Evolutionary conservation across 2,113 vertebrate species (phyloP).

Genomic region (Lepisosteus osseus): DNA sequence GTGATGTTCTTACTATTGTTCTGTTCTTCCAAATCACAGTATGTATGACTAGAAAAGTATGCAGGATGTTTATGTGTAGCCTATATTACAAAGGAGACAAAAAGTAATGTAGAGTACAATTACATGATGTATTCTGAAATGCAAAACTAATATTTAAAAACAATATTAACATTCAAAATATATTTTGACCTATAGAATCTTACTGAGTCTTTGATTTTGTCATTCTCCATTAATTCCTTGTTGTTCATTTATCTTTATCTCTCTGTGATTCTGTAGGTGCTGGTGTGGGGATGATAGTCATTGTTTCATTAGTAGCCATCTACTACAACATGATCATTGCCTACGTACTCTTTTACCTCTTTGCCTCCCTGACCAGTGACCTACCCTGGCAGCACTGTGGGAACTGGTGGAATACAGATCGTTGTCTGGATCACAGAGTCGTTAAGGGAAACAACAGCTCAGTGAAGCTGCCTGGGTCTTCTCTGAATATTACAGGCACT

Average conservation of each 20-base stretch:
- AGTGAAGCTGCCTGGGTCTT: conserved; percentile 24
- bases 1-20: no score
- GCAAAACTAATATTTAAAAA: no score
- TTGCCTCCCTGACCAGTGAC: conserved; percentile 72
- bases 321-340: conserved; percentile 83
- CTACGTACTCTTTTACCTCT: conserved; percentile 82
- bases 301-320: conserved; percentile 75
- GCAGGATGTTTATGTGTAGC: no score
- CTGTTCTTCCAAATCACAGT: no score
- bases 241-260: conserved; percentile 6
- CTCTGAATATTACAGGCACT: conserved; percentile 55
- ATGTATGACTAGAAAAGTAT: no score
- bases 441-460: conserved; percentile 47
- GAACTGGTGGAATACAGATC: conserved; percentile 76
- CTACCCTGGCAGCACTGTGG: conserved; percentile 75
- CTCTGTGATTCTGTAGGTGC: conserved; percentile 49
- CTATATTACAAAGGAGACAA: no score
- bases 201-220: no score
- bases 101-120: no score
- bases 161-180: no score
- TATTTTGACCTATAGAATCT: no score
- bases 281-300: conserved; percentile 74
- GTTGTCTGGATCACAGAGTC: conserved; percentile 66
- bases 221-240: no score
- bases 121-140: no score